Evolutionary conservation across 2,797 vertebrate species (phyloP), one percentile per base, ranked within the genome.

Genomic region (Melanotaenia pygmaea): DNA sequence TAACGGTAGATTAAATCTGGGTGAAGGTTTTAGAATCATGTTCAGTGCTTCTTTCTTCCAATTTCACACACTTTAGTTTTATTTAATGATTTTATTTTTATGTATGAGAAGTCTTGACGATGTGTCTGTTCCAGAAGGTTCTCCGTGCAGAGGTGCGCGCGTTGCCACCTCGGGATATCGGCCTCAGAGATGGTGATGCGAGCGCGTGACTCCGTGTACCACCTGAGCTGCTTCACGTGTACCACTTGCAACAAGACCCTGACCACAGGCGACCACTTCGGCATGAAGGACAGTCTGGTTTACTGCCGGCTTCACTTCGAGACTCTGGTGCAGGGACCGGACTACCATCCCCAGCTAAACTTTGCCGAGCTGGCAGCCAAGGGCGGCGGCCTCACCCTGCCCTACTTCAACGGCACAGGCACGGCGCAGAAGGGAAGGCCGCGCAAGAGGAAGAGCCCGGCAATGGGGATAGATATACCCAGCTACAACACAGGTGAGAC

Each of bases 141-240:
- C 96, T 99, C 98, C 85, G 98, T 99, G 96, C 98, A 99, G 96
- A 97, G 97, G 94, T 99, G 98, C 95, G 97, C 98, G 90, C 97
- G 98, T 93, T 99, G 98, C 95, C 98, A 99, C 95, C 97, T 99
- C 93, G 98, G 98, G 86, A 99, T 99, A 81, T 99, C 98, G 18
- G 98, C 98, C 82, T 98, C 98, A 7, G 98, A 99, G 93, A 99
- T 99, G 98, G 98, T 99, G 89, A 99, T 99, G 98, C 95, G 98
- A 64, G 98, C 98, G 72, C 95, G 97, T 87, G 97, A 99, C 88
- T 97, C 97, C n/a, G 98, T 99, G 79, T 99, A 99, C 89, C 98
- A 99, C 92, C 94, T 99, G 93, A 97, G 97, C 94, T 99, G 98
- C 93, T 99, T 99, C 94, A 98, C 97, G 59, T 99, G 98, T 92